Conservation (phyloP, 2,797 vertebrate species). For the Chelon auratus region DNA sequence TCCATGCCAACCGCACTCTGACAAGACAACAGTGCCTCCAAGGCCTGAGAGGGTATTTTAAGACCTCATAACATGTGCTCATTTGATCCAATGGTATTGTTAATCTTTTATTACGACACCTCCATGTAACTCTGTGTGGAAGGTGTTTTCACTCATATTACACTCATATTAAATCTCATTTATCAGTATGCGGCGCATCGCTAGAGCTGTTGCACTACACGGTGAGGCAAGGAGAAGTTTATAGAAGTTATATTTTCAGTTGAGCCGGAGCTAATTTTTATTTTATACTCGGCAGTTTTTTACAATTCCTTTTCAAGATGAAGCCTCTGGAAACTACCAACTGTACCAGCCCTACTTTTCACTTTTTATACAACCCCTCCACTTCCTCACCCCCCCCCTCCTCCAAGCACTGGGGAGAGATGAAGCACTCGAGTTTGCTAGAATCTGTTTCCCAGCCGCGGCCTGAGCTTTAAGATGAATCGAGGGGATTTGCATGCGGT, state of each 20-base stretch:
- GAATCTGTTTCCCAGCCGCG: slow-evolving; percentile 75
- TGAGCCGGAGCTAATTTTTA: slow-evolving; percentile 53
- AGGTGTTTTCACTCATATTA: slow-evolving; percentile 2
- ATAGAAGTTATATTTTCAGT: slow-evolving; percentile 43
- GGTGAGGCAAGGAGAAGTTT: slow-evolving; percentile 17
- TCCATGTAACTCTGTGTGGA: slow-evolving; percentile 8
- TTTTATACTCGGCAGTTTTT: slow-evolving; percentile 65
- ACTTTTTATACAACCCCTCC: slow-evolving; percentile 57
- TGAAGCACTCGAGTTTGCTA: slow-evolving; percentile 76
- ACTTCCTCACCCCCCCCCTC: slow-evolving; percentile 49
- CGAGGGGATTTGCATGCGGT: slow-evolving; percentile 72
- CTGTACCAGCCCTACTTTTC: slow-evolving; percentile 68
- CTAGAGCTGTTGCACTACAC: slow-evolving; percentile 26
- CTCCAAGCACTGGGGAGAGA: slow-evolving; percentile 63
- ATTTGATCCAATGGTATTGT: slow-evolving; percentile 31
- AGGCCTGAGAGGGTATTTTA: slow-evolving; percentile 46
- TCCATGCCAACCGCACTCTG: slow-evolving; percentile 67
- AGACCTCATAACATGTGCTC: slow-evolving; percentile 20
- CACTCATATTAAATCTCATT: background rate
- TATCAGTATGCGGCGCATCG: slow-evolving; percentile 8
- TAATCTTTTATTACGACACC: slow-evolving; percentile 20
- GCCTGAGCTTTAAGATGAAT: slow-evolving; percentile 76
- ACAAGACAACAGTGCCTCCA: slow-evolving; percentile 25
- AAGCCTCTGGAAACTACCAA: slow-evolving; percentile 58
- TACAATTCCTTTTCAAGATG: slow-evolving; percentile 66